Evolutionary conservation across 2,113 vertebrate genomes (phyloP).

Genomic region (Sapajus apella): DNA sequence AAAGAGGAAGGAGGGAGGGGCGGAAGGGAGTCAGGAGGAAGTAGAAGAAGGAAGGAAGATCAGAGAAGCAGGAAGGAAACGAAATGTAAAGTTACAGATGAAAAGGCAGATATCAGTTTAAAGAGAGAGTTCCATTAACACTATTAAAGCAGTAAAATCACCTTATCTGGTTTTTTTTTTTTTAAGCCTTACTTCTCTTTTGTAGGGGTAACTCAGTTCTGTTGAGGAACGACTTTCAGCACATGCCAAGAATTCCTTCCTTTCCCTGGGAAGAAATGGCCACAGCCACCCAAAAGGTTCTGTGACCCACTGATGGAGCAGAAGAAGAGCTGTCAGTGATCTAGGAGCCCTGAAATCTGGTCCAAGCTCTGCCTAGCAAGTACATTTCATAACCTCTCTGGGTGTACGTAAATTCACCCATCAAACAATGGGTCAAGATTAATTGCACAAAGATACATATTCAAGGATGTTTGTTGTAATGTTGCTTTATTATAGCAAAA

Average conservation of each 20-base stretch:
- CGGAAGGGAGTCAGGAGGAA: accelerated
- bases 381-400: background rate
- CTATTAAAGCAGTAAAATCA: background rate
- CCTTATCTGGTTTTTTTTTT: background rate
- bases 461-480: background rate
- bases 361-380: background rate
- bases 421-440: background rate
- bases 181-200: background rate
- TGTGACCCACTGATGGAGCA: background rate
- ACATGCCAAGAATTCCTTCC: too few relatives aligned
- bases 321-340: background rate
- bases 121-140: background rate
- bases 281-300: background rate
- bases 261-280: background rate
- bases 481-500: constrained; percentile 10
- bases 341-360: background rate
- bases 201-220: background rate
- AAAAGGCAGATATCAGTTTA: background rate
- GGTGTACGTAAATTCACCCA: background rate
- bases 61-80: background rate
- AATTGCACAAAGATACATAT: background rate
- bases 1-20: accelerated
- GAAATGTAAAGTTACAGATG: background rate
- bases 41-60: background rate
- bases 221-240: background rate